These are phyloP conservation scores for Parnassius mnemosyne DNA, from an alignment of 2,888 invertebrate genomes.

Conservation along the genomic window DNA sequence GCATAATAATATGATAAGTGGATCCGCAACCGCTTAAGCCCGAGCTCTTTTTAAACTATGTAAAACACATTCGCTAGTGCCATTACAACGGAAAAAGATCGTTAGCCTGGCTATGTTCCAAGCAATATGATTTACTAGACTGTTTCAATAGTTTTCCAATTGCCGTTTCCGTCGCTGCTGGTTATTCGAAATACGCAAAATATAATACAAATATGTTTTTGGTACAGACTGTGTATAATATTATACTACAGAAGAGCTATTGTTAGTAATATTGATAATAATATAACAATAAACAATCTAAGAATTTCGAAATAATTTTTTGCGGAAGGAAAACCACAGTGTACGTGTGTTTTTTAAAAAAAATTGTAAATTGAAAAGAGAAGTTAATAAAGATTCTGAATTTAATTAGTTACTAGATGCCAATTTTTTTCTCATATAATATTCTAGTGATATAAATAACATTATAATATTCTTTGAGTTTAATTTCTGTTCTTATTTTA, in stretches of 20 bases:
- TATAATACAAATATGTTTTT: constrained; percentile 6
- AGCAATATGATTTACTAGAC: neutral
- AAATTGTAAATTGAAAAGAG: too few species aligned
- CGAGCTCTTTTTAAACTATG: too few species aligned
- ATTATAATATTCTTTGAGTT: too few species aligned
- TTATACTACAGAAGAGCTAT: too few species aligned
- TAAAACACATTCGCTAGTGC: neutral
- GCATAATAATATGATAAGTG: too few species aligned
- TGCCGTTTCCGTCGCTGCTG: constrained; percentile 1
- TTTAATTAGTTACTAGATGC: too few species aligned
- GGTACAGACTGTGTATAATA: neutral
- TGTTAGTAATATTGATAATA: neutral
- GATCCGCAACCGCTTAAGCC: too few species aligned
- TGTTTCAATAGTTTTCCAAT: constrained; percentile 9
- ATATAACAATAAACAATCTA: neutral
- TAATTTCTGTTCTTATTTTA: too few species aligned
- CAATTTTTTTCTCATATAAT: too few species aligned
- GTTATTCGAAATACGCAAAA: constrained; percentile 5
- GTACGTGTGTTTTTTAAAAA: neutral
- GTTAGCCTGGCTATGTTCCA: constrained; percentile 15
- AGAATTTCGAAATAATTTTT: neutral
- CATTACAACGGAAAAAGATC: constrained; percentile 21
- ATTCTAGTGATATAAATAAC: too few species aligned
- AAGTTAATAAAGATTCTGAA: too few species aligned
- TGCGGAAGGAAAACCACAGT: neutral